Evolutionary conservation across 2,797 vertebrate genomes (phyloP).

Genomic region (Dryobates pubescens): DNA sequence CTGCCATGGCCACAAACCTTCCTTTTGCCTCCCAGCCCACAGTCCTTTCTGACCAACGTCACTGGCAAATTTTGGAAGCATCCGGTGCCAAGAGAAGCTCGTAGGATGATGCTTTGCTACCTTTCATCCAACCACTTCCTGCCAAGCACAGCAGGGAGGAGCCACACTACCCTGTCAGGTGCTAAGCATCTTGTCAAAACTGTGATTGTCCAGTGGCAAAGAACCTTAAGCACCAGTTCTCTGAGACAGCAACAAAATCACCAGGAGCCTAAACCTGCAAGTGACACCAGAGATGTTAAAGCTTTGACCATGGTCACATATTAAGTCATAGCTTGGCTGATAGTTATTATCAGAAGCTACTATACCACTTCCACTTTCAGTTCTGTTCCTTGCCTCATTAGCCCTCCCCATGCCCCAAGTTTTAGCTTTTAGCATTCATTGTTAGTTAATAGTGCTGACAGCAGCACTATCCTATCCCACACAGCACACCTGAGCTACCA

Average conservation of each 20-base stretch:
- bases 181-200: rapidly evolving
- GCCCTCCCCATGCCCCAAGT: rapidly evolving
- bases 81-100: background rate
- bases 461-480: background rate
- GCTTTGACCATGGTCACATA: background rate
- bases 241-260: background rate
- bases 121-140: background rate
- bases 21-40: background rate
- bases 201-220: background rate
- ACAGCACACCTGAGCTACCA: background rate
- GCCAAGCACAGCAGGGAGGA: background rate
- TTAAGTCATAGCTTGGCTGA: rapidly evolving
- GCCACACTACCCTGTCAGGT: rapidly evolving
- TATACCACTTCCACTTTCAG: background rate
- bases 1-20: rapidly evolving
- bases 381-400: background rate
- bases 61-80: background rate
- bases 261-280: background rate
- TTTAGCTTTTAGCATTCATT: background rate
- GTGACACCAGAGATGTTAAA: background rate
- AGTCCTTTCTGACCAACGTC: background rate
- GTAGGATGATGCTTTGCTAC: rapidly evolving
- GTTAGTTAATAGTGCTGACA: background rate
- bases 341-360: background rate
- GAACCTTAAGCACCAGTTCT: background rate